phyloP scores from a whole-genome alignment of 2,888 invertebrate genomes.

The Eumerus sabulonum region DNA sequence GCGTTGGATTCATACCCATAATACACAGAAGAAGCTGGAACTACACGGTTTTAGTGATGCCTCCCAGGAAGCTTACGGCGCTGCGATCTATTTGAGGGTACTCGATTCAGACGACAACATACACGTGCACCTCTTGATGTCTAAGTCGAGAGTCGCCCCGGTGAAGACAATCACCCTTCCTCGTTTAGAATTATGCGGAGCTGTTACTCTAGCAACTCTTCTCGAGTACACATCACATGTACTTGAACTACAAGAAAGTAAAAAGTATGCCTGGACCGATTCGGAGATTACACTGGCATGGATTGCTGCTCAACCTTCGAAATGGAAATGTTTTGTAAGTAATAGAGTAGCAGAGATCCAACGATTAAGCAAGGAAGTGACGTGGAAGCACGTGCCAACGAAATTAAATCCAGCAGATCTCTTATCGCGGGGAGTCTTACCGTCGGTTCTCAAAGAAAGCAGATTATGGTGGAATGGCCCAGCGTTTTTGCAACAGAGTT shows the following conservation, averaged over 20 bases:
- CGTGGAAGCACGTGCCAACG: not conserved
- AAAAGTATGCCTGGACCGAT: slow-evolving; percentile 9
- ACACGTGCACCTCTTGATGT: slow-evolving; percentile 1
- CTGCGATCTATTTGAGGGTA: not conserved
- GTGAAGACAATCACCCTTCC: slow-evolving; percentile 5
- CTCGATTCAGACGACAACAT: slow-evolving; percentile 2
- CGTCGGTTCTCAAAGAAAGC: not conserved
- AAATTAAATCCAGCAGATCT: not conserved
- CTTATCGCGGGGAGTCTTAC: too few relatives aligned
- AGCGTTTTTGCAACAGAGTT: not conserved
- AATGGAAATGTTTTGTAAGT: not conserved
- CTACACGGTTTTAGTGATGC: slow-evolving; percentile 4
- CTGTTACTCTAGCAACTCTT: not conserved
- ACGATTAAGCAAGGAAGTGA: not conserved
- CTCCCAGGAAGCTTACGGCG: slow-evolving; percentile 5
- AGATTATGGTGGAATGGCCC: slow-evolving; percentile 3
- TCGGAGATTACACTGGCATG: slow-evolving; percentile 6
- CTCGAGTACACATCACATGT: not conserved
- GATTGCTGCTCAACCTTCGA: not conserved
- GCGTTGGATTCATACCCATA: not conserved
- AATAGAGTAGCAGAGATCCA: slow-evolving; percentile 18
- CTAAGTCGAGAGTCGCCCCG: not conserved
- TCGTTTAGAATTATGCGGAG: slow-evolving; percentile 8
- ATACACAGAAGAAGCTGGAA: not conserved
- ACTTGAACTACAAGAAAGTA: not conserved